A percentile compares a stretch with the other conserved stretches of the same genome.
Conservation (phyloP, 1,140 invertebrate genomes). For the Drosophila sproati region DNA sequence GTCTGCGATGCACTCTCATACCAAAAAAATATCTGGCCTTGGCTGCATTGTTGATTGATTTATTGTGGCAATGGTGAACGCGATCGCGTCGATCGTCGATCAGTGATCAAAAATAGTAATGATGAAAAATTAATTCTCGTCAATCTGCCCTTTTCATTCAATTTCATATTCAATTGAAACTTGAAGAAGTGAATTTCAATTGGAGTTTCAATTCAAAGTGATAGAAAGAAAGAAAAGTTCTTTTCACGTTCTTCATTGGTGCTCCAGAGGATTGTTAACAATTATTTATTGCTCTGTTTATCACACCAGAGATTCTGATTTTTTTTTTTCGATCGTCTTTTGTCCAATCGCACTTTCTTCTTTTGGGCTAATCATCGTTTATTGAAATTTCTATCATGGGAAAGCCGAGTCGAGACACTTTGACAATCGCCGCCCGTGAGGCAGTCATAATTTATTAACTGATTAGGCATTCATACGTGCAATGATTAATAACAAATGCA, state of each 20-base stretch:
- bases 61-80: slow-evolving; percentile 60
- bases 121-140: slow-evolving; percentile 84
- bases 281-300: slow-evolving; percentile 74
- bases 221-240: slow-evolving; percentile 40
- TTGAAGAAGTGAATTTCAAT: slow-evolving; percentile 50
- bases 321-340: slow-evolving; percentile 31
- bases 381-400: slow-evolving; percentile 75
- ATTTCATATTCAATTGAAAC: slow-evolving; percentile 43
- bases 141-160: slow-evolving; percentile 50
- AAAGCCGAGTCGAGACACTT: slow-evolving; percentile 51
- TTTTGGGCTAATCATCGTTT: slow-evolving; percentile 74
- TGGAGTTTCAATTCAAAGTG: slow-evolving; percentile 5
- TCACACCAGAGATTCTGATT: slow-evolving; percentile 19
- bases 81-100: slow-evolving; percentile 9
- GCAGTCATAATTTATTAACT: slow-evolving; percentile 73
- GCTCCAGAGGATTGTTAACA: slow-evolving; percentile 41
- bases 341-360: slow-evolving; percentile 61
- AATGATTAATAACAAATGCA: slow-evolving; percentile 80
- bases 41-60: slow-evolving; percentile 78
- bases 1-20: slow-evolving; percentile 40
- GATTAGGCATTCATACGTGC: slow-evolving; percentile 80
- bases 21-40: slow-evolving; percentile 29
- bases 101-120: slow-evolving; percentile 63
- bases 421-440: slow-evolving; percentile 70
- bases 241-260: slow-evolving; percentile 29